These are phyloP conservation scores for Drosophila fulvimacula DNA, from an alignment of 2,888 invertebrate genomes.

Conservation along the genomic window DNA sequence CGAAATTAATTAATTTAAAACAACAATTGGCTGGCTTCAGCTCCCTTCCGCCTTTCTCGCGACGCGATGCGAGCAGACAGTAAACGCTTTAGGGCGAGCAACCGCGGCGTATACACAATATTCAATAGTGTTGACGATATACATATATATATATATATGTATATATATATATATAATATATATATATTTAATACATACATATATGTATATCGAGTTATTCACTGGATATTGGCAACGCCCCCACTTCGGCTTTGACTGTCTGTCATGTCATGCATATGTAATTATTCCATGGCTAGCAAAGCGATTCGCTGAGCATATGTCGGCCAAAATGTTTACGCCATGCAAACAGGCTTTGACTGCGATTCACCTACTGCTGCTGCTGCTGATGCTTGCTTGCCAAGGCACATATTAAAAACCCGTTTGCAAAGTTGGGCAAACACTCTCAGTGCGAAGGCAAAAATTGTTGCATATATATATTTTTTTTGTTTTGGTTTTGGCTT, in stretches of 20 bases:
- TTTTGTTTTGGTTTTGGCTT: conserved; percentile 9
- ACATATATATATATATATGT: background rate
- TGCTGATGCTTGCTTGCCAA: conserved; percentile 11
- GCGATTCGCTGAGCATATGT: conserved; percentile 64
- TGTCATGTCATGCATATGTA: conserved; percentile 76
- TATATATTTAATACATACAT: background rate
- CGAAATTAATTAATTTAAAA: conserved; percentile 75
- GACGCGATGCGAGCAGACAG: conserved; percentile 3
- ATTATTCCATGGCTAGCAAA: conserved; percentile 67
- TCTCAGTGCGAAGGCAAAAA: conserved; percentile 60
- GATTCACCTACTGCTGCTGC: conserved; percentile 46
- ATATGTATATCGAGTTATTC: conserved; percentile 11
- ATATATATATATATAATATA: background rate
- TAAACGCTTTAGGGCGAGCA: conserved; percentile 28
- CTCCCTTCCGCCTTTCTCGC: conserved; percentile 7
- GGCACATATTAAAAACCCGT: conserved; percentile 50
- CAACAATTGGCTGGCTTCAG: conserved; percentile 63
- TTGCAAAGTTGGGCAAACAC: conserved; percentile 56
- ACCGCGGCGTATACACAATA: conserved; percentile 62
- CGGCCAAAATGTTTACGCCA: conserved; percentile 70
- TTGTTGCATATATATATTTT: conserved; percentile 72
- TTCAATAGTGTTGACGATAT: conserved; percentile 30
- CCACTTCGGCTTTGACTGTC: conserved; percentile 54
- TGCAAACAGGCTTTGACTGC: conserved; percentile 75
- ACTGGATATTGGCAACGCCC: conserved; percentile 65